Evolutionary conservation across 2,888 invertebrate species (phyloP).

Genomic region (Chouioia cunea): DNA sequence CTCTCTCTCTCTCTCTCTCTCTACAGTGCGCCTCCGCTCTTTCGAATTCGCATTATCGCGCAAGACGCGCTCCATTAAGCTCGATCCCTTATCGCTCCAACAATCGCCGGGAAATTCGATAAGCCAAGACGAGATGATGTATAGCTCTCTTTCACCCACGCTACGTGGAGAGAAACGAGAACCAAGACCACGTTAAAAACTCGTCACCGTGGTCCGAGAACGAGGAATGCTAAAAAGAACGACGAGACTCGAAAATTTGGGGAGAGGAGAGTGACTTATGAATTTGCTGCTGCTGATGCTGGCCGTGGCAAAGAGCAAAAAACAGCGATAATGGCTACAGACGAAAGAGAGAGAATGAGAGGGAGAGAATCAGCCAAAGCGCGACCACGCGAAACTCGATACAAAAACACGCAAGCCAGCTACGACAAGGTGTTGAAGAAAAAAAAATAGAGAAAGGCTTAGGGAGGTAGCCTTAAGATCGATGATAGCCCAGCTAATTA

Average conservation of each 20-base stretch:
- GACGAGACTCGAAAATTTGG: neutral
- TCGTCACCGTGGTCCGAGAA: neutral
- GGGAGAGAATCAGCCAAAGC: neutral
- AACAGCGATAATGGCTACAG: neutral
- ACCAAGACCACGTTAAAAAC: neutral
- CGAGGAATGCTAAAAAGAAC: neutral
- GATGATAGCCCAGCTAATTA: no score
- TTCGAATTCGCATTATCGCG: conserved; percentile 41
- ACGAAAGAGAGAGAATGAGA: neutral
- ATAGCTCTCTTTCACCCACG: no score
- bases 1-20: no score
- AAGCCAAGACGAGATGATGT: neutral
- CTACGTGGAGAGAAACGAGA: no score
- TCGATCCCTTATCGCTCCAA: neutral
- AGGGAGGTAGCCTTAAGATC: no score
- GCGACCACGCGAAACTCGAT: no score
- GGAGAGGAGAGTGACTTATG: conserved; percentile 1
- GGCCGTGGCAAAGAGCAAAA: neutral
- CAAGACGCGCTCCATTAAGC: conserved; percentile 34
- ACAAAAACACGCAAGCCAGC: no score
- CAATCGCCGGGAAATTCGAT: neutral
- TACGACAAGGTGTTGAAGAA: no score
- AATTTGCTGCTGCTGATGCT: conserved; percentile 7
- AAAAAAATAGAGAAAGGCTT: no score
- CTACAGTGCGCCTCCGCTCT: conserved; percentile 15